Evolutionary conservation across 2,113 vertebrate species (phyloP).

Genomic region (Eurystomus gularis): DNA sequence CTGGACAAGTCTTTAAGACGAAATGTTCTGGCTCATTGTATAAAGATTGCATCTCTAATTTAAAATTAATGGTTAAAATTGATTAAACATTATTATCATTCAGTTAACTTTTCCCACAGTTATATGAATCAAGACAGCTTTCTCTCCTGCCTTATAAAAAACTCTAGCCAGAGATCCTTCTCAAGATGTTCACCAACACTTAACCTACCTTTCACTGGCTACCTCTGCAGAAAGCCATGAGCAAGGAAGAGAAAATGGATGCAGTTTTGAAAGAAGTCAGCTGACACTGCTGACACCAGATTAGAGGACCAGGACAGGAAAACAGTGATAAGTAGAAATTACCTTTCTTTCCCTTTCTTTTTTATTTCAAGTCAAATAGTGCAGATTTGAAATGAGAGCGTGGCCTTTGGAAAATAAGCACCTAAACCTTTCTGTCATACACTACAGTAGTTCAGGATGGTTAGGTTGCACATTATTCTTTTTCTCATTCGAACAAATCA

Average conservation of each 20-base stretch:
- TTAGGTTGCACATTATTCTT: constrained; percentile 10
- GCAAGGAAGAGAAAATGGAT: neutral
- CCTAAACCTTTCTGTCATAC: constrained; percentile 18
- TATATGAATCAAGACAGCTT: neutral
- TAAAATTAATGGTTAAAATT: neutral
- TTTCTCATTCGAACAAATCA: constrained; percentile 55
- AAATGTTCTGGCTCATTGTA: neutral
- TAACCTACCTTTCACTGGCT: neutral
- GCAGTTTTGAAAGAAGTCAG: neutral
- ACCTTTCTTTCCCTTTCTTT: neutral
- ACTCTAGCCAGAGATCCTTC: neutral
- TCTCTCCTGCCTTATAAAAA: neutral
- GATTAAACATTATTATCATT: neutral
- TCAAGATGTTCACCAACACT: neutral
- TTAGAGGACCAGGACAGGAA: neutral
- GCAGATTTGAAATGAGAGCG: neutral
- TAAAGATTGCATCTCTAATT: neutral
- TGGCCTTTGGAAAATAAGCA: constrained; percentile 42
- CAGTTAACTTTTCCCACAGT: neutral
- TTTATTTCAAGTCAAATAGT: neutral
- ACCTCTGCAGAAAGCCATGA: neutral
- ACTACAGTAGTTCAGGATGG: neutral
- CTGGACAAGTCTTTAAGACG: neutral
- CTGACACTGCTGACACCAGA: neutral
- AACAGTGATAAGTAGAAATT: neutral